Conservation (phyloP, 2,797 vertebrate genomes). For the Sebastiscus albofasciatus region DNA sequence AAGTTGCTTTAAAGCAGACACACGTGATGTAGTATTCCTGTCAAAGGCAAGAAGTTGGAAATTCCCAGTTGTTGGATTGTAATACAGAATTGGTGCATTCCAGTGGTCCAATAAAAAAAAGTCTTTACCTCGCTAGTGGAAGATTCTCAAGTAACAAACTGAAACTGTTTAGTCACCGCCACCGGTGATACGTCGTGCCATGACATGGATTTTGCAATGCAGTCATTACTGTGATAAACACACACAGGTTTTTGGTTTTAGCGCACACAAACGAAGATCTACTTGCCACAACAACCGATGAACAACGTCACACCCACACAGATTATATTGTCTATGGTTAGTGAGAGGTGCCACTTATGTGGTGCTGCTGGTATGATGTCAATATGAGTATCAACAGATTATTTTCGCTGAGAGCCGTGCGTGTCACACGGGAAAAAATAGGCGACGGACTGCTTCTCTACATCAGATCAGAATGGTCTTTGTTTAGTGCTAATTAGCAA, state of each 20-base stretch:
- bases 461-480: no score
- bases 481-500: neutral
- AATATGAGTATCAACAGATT: no score
- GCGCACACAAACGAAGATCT: neutral
- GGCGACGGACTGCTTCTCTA: no score
- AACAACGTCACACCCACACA: neutral
- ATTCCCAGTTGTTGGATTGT: slow-evolving; percentile 12
- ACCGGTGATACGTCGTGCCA: neutral
- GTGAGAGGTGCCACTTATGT: no score
- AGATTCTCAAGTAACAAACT: neutral
- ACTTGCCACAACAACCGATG: neutral
- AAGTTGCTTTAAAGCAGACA: neutral
- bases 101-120: neutral
- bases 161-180: neutral
- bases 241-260: neutral
- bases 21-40: neutral
- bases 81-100: slow-evolving; percentile 1
- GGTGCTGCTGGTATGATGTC: no score
- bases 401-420: no score
- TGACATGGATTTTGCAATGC: neutral
- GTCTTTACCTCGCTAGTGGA: neutral
- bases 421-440: no score
- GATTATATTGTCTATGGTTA: neutral
- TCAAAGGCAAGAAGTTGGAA: neutral
- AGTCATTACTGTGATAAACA: neutral